phyloP scores from a whole-genome alignment of 2,113 vertebrate species.

The Stomatorhinus ivindoensis region DNA sequence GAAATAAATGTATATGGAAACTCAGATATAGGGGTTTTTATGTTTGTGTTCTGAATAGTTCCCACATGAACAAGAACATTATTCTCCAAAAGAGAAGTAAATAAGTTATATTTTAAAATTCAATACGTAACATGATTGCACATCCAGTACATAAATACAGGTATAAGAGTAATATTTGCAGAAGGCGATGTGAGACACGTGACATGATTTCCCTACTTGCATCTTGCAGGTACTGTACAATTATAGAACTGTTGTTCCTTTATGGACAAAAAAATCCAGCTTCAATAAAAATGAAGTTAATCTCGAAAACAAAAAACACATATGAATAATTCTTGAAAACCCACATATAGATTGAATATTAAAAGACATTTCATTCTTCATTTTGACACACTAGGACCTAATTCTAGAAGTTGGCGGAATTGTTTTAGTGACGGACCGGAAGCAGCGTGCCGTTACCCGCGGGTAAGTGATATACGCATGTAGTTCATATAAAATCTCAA shows the following conservation, averaged over 20 bases:
- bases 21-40: too few species aligned
- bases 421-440: conserved; percentile 46
- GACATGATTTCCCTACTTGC: background rate
- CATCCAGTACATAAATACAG: background rate
- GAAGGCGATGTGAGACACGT: background rate
- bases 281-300: background rate
- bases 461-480: conserved; percentile 2
- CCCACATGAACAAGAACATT: background rate
- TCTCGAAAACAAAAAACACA: background rate
- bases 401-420: conserved; percentile 16
- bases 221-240: background rate
- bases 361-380: background rate
- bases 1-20: background rate
- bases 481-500: conserved; percentile 17
- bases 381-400: background rate
- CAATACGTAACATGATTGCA: background rate
- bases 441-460: conserved; percentile 41
- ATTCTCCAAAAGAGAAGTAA: background rate
- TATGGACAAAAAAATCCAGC: background rate
- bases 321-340: background rate
- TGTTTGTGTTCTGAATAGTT: background rate
- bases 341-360: background rate
- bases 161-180: background rate
- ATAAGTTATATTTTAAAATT: background rate
- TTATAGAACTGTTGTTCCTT: background rate